Evolutionary conservation across 2,888 invertebrate genomes (phyloP), one percentile per base, ranked within the genome.

Genomic region (Drosophila peninsularis): DNA sequence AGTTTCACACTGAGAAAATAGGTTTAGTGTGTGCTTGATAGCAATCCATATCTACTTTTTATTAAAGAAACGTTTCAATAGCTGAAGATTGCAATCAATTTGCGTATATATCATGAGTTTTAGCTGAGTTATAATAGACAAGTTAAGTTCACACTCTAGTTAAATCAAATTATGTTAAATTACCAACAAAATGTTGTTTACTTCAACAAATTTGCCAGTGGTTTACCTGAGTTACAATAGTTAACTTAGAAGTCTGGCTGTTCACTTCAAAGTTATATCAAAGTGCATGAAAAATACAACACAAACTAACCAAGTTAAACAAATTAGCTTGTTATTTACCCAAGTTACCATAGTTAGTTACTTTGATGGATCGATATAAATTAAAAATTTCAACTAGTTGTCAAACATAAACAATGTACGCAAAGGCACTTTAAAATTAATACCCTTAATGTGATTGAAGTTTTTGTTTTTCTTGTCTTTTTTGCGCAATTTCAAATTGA

Each of bases 401-500:
- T 1, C 27, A 27, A 17, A 17, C n/a, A n/a, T n/a, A 37, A 52
- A 37, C 24, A 37, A 52, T 34, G 32, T 34, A n/a, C 21, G 1
- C 30, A 30, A 13, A 34, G 32, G 21, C 24, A 47, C 19, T 47
- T 62, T 11, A 50, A 42, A 42, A 14, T 21, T 34, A 21, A 42
- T 21, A 3, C 13, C 19, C 30, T 19, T 45, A 37, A 65, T 45
- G 17, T 66, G 13, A 45, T 52, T 66, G 3, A 45, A 53, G 37
- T 45, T 52, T 45, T 52, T 19, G 13, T 19, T 21, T 11, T 39
- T 9, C 10, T 41, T 30, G 19, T 10, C 21, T 30, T 21, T 32
- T 55, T 56, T 17, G 19, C 39, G 41, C 17, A 47, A 58, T 58
- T 37, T 37, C 57, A 68, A 67, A 69, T 49, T 68, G 68, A 68